These are phyloP conservation scores for Syngnathoides biaculeatus DNA, from an alignment of 2,113 vertebrate species.

Conservation along the genomic window DNA sequence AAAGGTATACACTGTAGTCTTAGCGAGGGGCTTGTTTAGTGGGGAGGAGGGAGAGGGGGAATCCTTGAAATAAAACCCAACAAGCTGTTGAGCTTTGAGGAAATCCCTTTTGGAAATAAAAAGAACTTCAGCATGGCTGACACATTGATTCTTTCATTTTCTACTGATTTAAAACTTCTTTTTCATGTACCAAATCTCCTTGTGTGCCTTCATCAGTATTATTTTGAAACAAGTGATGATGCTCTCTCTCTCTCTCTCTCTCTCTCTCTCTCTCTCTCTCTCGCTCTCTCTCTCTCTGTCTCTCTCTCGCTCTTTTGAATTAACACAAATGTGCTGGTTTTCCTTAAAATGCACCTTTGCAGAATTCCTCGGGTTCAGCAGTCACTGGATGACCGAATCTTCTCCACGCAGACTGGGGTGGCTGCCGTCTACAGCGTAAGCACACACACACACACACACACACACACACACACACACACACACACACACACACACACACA, in stretches of 20 bases:
- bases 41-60: slow-evolving; percentile 11
- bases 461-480: slow-evolving; percentile 10
- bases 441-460: slow-evolving; percentile 11
- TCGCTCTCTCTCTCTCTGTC: no score
- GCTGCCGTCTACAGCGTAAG: slow-evolving; percentile 76
- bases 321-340: slow-evolving; percentile 34
- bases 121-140: neutral
- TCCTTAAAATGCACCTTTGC: slow-evolving; percentile 58
- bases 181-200: neutral
- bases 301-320: no score
- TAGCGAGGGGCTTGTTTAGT: slow-evolving; percentile 49
- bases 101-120: slow-evolving; percentile 29
- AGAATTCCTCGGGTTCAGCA: slow-evolving; percentile 73
- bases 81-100: slow-evolving; percentile 20
- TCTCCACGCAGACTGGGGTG: slow-evolving; percentile 71
- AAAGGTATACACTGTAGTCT: slow-evolving; percentile 63
- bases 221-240: neutral
- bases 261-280: no score
- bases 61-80: slow-evolving; percentile 28
- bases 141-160: neutral
- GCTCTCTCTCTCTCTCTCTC: no score
- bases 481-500: slow-evolving; percentile 16
- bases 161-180: neutral
- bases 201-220: neutral
- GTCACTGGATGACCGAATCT: slow-evolving; percentile 76